Base-by-base conservation (phyloP, 2,888 invertebrate genomes). In the Fragum fragum region DNA sequence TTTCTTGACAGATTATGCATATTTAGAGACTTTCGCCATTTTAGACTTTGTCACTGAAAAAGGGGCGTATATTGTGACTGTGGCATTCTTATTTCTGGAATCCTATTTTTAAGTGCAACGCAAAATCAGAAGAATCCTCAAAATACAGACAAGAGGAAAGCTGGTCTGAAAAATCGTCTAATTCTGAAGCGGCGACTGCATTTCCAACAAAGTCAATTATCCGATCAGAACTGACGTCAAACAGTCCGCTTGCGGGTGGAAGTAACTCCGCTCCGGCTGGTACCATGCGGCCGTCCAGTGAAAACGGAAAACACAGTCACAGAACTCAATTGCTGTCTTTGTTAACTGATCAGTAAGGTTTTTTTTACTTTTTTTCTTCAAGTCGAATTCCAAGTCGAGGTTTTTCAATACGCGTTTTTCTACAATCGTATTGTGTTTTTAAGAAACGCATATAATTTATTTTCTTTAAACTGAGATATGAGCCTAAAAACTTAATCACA, bases 271-370 rank as follows among this genome's bases (percentile, higher is more conserved):
- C 39, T 21, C 57, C n/a, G 42, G 39, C 52, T 59, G 57, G 16
- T 39, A 57, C 57, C 23, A n/a, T 32, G 6, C 28, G n/a, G 59
- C 26, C 23, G 0, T 42, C 66, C 0, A 63, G 14, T 7, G 42
- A 36, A 18, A 72, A n/a, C 5, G n/a, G 36, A 14, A 61, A 66
- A 1, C 80, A 81, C 59, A 39, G 61, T 16, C 76, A 75, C 26
- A 61, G 84, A 59, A 81, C 79, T 11, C 68, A 70, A 29, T 57
- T 85, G n/a, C 63, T 85, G 28, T 79, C 81, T 36, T 66, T 74
- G 47, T 68, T 85, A 16, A 84, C 78, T 28, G 68, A 57, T 52
- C 81, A 84, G 84, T 84, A 78, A 70, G 84, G 71, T 55, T 36
- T 36, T 59, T 39, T 9, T 9, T 39, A 39, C 39, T 9, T 39